Conservation (phyloP, 2,888 invertebrate species). For the Lasioglossum morio region DNA sequence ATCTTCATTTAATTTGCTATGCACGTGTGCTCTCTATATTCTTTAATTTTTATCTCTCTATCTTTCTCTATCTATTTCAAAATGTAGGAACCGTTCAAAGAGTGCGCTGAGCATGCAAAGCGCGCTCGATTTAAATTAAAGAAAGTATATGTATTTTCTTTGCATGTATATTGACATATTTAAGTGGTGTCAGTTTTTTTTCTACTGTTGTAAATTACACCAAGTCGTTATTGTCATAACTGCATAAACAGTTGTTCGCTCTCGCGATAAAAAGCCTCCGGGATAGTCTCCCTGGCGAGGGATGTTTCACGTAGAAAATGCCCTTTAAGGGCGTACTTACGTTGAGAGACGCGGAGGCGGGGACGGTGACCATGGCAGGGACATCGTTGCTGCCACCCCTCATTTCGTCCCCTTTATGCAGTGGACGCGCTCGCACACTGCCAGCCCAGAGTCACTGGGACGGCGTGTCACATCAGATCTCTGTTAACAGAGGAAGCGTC, state of each 20-base stretch:
- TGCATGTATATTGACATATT: no score
- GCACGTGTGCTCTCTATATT: no score
- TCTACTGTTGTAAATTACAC: no score
- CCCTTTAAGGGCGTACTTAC: slow-evolving; percentile 69
- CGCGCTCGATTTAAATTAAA: no score
- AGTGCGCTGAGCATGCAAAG: no score
- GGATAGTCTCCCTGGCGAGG: background rate
- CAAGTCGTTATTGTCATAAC: no score
- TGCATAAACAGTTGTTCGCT: background rate
- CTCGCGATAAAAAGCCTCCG: background rate
- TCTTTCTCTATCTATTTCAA: no score
- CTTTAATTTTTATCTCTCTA: no score
- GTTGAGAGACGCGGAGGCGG: slow-evolving; percentile 78
- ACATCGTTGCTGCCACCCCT: slow-evolving; percentile 77
- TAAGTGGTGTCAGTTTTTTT: no score
- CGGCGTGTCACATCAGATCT: slow-evolving; percentile 52
- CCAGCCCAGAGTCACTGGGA: background rate
- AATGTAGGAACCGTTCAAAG: no score
- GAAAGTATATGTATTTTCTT: no score
- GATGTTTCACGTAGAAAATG: background rate
- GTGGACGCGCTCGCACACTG: slow-evolving; percentile 29
- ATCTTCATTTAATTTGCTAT: no score
- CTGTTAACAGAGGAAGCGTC: slow-evolving; percentile 57
- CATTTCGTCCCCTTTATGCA: slow-evolving; percentile 67
- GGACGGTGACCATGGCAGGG: slow-evolving; percentile 77